These are phyloP conservation scores for Caenorhabditis sp. DNA, from an alignment of 2,888 invertebrate genomes.

Conservation along the genomic window DNA sequence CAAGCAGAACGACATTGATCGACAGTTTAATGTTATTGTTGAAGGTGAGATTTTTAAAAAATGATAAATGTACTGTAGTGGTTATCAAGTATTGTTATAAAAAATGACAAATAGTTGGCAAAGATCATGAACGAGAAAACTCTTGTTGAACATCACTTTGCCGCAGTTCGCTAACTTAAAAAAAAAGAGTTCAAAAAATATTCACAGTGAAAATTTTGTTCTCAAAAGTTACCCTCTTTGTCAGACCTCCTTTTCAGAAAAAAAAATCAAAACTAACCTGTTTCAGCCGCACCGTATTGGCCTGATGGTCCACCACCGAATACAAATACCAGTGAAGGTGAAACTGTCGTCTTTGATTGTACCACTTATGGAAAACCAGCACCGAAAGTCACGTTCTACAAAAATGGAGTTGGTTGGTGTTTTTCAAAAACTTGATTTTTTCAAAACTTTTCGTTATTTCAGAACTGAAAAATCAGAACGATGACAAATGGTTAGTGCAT, in stretches of 20 bases:
- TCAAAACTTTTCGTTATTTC: slow-evolving; percentile 9
- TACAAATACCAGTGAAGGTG: slow-evolving; percentile 88
- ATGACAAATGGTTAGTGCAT: slow-evolving; percentile 62
- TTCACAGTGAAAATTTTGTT: too few relatives aligned
- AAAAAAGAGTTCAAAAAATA: too few relatives aligned
- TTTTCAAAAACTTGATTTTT: neutral
- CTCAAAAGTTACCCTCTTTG: too few relatives aligned
- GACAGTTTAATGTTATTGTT: slow-evolving; percentile 71
- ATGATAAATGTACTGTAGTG: too few relatives aligned
- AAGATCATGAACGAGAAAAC: too few relatives aligned
- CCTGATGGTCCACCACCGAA: slow-evolving; percentile 82
- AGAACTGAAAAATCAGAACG: slow-evolving; percentile 53
- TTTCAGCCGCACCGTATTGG: slow-evolving; percentile 82
- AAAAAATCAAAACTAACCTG: slow-evolving; percentile 11
- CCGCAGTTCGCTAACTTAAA: too few relatives aligned
- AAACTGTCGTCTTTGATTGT: slow-evolving; percentile 86
- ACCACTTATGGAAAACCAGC: slow-evolving; percentile 88
- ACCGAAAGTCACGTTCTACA: slow-evolving; percentile 80
- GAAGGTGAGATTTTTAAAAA: slow-evolving; percentile 69
- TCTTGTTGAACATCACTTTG: too few relatives aligned
- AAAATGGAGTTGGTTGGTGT: slow-evolving; percentile 72
- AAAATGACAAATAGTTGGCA: too few relatives aligned
- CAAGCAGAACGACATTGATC: slow-evolving; percentile 69
- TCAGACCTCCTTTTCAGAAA: too few relatives aligned
- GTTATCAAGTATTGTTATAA: too few relatives aligned